Evolutionary conservation across 2,113 vertebrate genomes (phyloP).

Genomic region (Equus przewalskii): DNA sequence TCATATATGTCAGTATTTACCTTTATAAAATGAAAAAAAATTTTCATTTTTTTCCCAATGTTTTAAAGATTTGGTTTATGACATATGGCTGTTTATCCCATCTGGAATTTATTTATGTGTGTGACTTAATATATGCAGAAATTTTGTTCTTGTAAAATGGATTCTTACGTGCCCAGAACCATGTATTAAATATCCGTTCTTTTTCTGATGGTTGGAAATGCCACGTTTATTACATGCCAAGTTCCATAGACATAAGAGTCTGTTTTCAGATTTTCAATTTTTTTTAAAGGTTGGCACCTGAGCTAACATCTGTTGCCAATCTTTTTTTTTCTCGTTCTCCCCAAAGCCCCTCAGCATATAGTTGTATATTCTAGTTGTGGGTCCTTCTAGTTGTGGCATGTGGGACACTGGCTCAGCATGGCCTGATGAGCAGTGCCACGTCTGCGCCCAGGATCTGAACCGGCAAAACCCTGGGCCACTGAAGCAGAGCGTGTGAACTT

Average conservation of each 20-base stretch:
- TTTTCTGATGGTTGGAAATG: slow-evolving; percentile 38
- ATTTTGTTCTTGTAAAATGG: slow-evolving; percentile 1
- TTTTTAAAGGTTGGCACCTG: too few relatives aligned
- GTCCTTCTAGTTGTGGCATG: too few relatives aligned
- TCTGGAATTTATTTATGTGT: slow-evolving; percentile 36
- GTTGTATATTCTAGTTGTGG: too few relatives aligned
- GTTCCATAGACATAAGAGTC: not conserved
- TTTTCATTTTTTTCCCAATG: slow-evolving; percentile 8
- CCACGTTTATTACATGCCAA: not conserved
- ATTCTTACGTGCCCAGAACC: not conserved
- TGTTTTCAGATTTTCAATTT: slow-evolving; percentile 41
- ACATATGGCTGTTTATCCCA: not conserved
- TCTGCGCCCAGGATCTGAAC: too few relatives aligned
- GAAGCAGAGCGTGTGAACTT: too few relatives aligned
- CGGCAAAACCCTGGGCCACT: too few relatives aligned
- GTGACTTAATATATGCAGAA: not conserved
- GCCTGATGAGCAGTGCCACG: too few relatives aligned
- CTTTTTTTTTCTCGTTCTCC: too few relatives aligned
- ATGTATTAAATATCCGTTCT: not conserved
- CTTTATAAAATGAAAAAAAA: not conserved
- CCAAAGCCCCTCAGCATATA: too few relatives aligned
- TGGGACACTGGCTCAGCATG: too few relatives aligned
- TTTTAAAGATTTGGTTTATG: slow-evolving; percentile 23
- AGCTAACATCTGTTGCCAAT: too few relatives aligned
- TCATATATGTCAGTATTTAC: not conserved